Base-by-base conservation (phyloP, 2,113 vertebrate species). In the Poecile atricapillus region DNA sequence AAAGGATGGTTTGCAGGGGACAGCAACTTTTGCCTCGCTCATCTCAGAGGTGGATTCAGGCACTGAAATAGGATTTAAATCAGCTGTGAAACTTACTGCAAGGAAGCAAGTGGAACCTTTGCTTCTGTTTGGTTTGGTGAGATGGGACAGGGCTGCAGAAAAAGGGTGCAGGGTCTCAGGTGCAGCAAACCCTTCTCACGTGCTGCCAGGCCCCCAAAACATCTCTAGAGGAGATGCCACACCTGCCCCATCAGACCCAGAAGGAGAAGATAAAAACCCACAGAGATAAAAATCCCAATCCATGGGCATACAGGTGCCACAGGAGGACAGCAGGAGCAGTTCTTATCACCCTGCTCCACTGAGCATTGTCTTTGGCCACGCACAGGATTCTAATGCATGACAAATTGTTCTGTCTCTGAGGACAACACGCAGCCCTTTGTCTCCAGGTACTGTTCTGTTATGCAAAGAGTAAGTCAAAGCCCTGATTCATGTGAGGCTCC, bases 301-400 rank as follows among this genome's bases (percentile, higher is more conserved):
- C 21, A 15, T 0, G 1, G 15, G 12, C 12, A 15, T 11, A 23
- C 3, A 3, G 31, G 31, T 13, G 3, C 25, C 7, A 0, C 30
- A 30, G 33, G 21, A 67, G 47, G 8, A 49, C 15, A 52, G 41
- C 20, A 69, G 55, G 18, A 63, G 9, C 2, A 14, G 7, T 6
- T 64, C 50, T 63, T 25, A 20, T 75, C 10, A 3, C 15, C 13
- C n/a, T 47, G 37, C 35, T 63, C 20, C 7, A 1, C 4, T 18
- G 46, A 68, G 28, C 59, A 5, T 8, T 41, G 46, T 68, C 80
- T 83, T 46, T 23, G 83, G 46, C 80, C 94, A 74, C 89, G 92
- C 83, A 7, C 41, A 41, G 8, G 17, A 52, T 31, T 24, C 58
- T 15, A 5, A 31, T 0, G 2, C 3, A 3, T 33, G 84, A 95